Percentiles rank a stretch among this genome's conserved stretches.
phyloP scores from a whole-genome alignment of 2,797 vertebrate species.

The Takifugu ocellatus region DNA sequence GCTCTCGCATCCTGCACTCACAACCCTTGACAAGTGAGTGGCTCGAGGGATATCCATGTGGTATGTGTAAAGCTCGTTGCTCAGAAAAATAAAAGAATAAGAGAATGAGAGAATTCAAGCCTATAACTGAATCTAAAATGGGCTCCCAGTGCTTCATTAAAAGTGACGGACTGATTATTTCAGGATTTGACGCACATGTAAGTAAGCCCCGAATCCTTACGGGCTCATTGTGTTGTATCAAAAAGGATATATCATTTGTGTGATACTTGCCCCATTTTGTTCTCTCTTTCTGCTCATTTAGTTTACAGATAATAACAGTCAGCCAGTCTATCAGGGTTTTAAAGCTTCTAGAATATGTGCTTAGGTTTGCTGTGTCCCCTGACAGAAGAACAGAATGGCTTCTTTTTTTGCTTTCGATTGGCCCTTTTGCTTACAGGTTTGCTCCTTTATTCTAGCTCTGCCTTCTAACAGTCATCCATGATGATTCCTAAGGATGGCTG shows the following conservation, averaged over 20 bases:
- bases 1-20: too few relatives aligned
- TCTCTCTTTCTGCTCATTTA: constrained; percentile 29
- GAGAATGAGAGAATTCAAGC: constrained; percentile 6
- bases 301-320: constrained; percentile 24
- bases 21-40: not conserved
- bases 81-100: constrained; percentile 7
- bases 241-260: constrained; percentile 17
- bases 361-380: not conserved
- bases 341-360: constrained; percentile 8
- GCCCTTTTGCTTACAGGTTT: constrained; percentile 7
- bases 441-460: constrained; percentile 16
- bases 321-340: constrained; percentile 15
- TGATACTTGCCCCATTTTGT: constrained; percentile 34
- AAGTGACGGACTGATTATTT: too few relatives aligned
- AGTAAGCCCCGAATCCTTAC: too few relatives aligned
- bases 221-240: too few relatives aligned
- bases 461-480: constrained; percentile 20
- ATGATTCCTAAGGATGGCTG: constrained; percentile 8
- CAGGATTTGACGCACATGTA: too few relatives aligned
- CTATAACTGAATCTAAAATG: too few relatives aligned
- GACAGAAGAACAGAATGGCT: not conserved
- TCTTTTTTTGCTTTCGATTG: constrained; percentile 15
- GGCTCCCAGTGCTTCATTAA: too few relatives aligned
- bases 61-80: too few relatives aligned
- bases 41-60: constrained; percentile 11